Base-by-base conservation (phyloP, 2,797 vertebrate species). In the Sparus aurata region DNA sequence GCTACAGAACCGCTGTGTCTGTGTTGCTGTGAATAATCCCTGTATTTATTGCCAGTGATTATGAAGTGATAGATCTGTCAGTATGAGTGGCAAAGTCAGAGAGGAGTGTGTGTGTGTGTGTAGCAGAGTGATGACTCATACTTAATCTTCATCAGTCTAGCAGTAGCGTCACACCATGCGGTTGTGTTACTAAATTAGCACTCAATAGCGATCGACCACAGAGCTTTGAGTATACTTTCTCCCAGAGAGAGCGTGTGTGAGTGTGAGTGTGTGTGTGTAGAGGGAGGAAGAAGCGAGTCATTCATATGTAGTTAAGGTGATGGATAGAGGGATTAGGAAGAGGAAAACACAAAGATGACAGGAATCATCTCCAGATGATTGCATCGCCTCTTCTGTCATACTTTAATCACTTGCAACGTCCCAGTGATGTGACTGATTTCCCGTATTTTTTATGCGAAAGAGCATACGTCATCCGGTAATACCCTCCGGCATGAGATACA, bases 111-210 rank as follows among this genome's bases (percentile, higher is more conserved):
- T 27, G 27, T 27, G 27, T 27, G 27, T 27, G 70, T 73, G 65
- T 20, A 61, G 47, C 68, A 69, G 63, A 61, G 63, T 57, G 83
- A 92, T 91, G 93, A 92, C 74, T 94, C 91, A 90, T 85, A 84
- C 85, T 92, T 89, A 82, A 87, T 91, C 92, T 92, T 89, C 85
- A 92, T 89, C 90, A 89, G 83, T 88, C 69, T 81, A 75, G 80
- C 82, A 49, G 80, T 75, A 53, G 81, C 69, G 53, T 82, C 84
- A 61, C 87, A 87, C 79, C 85, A 88, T 89, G 87, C 88, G 89
- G 82, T 84, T 80, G 72, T 87, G 91, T 83, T 90, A 91, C 90
- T 91, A 87, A 93, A 92, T 93, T 90, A 91, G 83, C 9, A 60
- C 83, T 92, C 87, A 86, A 87, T 85, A 84, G 84, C 65, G 38